Percentiles rank a stretch among this genome's conserved stretches.
These are phyloP conservation scores for Podarcis siculus DNA, from an alignment of 2,797 vertebrate species.

Conservation along the genomic window DNA sequence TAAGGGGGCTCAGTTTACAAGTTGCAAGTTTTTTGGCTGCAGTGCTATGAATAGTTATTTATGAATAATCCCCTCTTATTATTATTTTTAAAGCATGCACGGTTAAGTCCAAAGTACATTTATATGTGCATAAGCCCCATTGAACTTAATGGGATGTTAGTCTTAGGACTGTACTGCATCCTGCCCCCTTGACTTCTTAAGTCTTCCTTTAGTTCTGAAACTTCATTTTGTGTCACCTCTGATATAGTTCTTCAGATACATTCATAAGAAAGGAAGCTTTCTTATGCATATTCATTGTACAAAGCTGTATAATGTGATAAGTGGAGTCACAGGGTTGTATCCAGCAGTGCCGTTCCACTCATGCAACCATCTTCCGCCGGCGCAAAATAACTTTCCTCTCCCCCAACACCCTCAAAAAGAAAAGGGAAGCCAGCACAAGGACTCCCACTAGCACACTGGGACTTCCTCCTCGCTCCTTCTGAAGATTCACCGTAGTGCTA, in stretches of 20 bases:
- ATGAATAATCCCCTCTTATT: no score
- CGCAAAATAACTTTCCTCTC: no score
- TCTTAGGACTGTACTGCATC: no score
- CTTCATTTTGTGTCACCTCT: not conserved
- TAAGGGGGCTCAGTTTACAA: not conserved
- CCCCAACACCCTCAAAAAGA: no score
- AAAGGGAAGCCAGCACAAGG: not conserved
- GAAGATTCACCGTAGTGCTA: no score
- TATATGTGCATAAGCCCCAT: not conserved
- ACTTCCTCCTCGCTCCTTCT: no score
- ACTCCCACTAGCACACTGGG: not conserved
- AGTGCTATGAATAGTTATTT: not conserved
- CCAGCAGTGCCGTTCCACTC: no score
- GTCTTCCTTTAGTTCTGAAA: not conserved
- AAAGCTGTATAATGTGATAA: not conserved
- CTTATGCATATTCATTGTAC: not conserved
- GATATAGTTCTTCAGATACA: not conserved
- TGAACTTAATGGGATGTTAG: not conserved
- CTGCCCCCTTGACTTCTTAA: not conserved
- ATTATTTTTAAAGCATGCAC: no score
- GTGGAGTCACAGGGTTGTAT: not conserved
- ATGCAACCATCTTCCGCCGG: no score
- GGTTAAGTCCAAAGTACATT: no score
- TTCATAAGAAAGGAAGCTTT: not conserved
- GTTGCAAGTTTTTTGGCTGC: not conserved